Evolutionary conservation across 2,797 vertebrate genomes (phyloP), one percentile per base, ranked within the genome.

Genomic region (Parauchenoglanis ngamensis): DNA sequence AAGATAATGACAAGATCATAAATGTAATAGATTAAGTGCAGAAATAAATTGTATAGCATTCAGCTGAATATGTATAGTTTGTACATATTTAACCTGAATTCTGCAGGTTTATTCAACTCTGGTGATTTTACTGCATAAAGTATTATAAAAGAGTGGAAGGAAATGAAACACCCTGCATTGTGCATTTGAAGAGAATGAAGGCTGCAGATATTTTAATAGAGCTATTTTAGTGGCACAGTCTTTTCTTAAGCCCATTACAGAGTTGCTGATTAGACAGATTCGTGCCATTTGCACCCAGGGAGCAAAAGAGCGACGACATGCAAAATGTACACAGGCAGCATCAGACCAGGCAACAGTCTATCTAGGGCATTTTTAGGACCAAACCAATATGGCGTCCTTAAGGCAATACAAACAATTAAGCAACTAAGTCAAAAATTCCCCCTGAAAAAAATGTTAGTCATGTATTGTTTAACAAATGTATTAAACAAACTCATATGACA

Each of bases 211-310:
- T 61, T 78, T 28, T 17, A 49, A 49, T 59, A 40, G 76, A 83
- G 61, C 12, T 25, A 81, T 17, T 80, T 83, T 21, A 90, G 89
- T 90, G 91, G 91, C 90, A 92, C 91, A 83, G 83, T 85, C 83
- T 85, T 88, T 90, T 79, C 79, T 87, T 56, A 82, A 88, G 87
- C 77, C 88, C 80, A 88, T 85, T 89, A 89, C 80, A 85, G 82
- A 86, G 87, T 82, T 87, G 85, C 90, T 90, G 81, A 90, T 84
- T 79, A 84, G 75, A 77, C 46, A 52, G 80, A 63, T 68, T 81
- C 59, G 56, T 89, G 87, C 85, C 88, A 90, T 80, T 86, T 76
- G 63, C 61, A 86, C 65, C 54, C 25, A 81, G 63, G 73, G 59
- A 88, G 82, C 75, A 72, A 86, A 86, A 90, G 86, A 87, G 83